Conservation (phyloP, 2,888 invertebrate species). For the Protodeltote pygarga region DNA sequence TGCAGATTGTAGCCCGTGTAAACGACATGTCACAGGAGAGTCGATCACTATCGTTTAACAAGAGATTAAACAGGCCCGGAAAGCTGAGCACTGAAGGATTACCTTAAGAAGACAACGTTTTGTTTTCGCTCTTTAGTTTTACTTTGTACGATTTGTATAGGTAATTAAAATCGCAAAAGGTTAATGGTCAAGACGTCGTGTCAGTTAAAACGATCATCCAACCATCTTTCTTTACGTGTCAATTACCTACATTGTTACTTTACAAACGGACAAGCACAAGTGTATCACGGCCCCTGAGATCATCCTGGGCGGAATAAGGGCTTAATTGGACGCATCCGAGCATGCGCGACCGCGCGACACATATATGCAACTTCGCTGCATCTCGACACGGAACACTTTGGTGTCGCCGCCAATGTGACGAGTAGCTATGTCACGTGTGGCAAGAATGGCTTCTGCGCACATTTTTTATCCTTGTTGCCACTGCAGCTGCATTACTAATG, state of each 20-base stretch:
- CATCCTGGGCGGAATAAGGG: conserved; percentile 40
- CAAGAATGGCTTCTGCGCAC: conserved; percentile 12
- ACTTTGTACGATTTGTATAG: no score
- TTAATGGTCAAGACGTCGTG: conserved; percentile 35
- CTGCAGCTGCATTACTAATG: conserved; percentile 11
- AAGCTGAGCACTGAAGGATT: conserved; percentile 18
- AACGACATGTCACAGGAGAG: conserved; percentile 17
- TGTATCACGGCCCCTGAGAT: conserved; percentile 38
- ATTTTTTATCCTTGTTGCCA: conserved; percentile 7
- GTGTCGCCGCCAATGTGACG: conserved; percentile 20
- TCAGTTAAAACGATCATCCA: conserved; percentile 14
- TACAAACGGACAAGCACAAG: conserved; percentile 35
- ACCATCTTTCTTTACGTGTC: conserved; percentile 29
- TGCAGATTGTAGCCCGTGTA: conserved; percentile 31
- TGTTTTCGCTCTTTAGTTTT: conserved; percentile 11
- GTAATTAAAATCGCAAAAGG: no score
- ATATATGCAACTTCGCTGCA: conserved; percentile 47
- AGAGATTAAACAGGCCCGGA: conserved; percentile 39
- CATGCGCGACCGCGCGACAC: conserved; percentile 50
- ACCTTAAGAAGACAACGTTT: no score
- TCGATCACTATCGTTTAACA: conserved; percentile 15
- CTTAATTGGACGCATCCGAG: conserved; percentile 61
- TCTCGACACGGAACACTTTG: conserved; percentile 57
- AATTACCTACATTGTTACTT: conserved; percentile 37
- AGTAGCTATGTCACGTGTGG: conserved; percentile 14